Conservation (phyloP, 1,140 invertebrate genomes). For the Zaprionus africanus region DNA sequence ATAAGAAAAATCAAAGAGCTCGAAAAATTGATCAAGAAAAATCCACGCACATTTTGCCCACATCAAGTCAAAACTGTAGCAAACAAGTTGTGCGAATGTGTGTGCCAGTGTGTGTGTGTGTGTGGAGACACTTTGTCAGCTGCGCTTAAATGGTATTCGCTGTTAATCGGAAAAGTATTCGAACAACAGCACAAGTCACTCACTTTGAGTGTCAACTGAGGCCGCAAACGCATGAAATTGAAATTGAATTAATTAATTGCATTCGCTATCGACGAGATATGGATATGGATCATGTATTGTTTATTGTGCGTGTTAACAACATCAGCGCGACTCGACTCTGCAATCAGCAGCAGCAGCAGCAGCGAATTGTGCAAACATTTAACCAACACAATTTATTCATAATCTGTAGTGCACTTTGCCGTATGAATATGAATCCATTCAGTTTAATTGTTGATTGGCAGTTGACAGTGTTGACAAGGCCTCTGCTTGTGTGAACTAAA, state of each 20-base stretch:
- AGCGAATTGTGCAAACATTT: not conserved
- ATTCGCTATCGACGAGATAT: constrained; percentile 17
- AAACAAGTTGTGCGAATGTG: constrained; percentile 51
- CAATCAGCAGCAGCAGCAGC: not conserved
- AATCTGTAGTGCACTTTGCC: not conserved
- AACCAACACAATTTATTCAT: not conserved
- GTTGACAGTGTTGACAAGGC: not conserved
- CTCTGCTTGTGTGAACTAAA: not conserved
- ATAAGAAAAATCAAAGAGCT: constrained; percentile 29
- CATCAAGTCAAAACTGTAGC: constrained; percentile 60
- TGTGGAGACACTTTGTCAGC: constrained; percentile 6
- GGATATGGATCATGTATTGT: constrained; percentile 10
- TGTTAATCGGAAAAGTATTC: constrained; percentile 52
- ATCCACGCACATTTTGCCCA: constrained; percentile 50
- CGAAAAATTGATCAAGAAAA: constrained; percentile 45
- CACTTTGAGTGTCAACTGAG: constrained; percentile 52
- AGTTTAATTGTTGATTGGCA: not conserved
- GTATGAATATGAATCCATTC: not conserved
- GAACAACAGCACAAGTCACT: constrained; percentile 49
- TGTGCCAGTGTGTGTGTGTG: constrained; percentile 17
- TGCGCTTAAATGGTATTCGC: constrained; percentile 41
- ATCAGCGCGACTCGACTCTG: not conserved
- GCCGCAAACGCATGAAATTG: constrained; percentile 31
- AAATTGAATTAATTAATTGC: constrained; percentile 40
- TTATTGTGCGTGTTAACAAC: constrained; percentile 11